Evolutionary conservation across 2,113 vertebrate species (phyloP).

Genomic region (Plestiodon gilberti): DNA sequence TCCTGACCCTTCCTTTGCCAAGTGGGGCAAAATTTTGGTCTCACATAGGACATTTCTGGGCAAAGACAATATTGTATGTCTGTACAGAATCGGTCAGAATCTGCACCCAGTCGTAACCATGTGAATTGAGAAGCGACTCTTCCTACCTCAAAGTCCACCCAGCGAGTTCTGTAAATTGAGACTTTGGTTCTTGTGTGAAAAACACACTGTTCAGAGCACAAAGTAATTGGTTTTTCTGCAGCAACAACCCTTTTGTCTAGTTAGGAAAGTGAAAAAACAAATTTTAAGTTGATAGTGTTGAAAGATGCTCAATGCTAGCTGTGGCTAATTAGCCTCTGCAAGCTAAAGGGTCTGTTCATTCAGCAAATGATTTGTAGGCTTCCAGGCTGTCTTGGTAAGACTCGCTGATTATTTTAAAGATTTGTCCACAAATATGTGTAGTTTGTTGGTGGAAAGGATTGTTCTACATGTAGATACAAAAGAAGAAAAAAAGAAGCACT

Average conservation of each 20-base stretch:
- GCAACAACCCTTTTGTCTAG: not conserved
- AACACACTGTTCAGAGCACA: not conserved
- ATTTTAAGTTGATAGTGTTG: not conserved
- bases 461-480: not conserved
- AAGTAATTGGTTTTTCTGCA: not conserved
- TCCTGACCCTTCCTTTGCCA: not conserved
- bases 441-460: not conserved
- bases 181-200: not conserved
- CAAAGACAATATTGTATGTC: rapidly evolving
- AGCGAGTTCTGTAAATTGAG: not conserved
- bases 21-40: too few species aligned
- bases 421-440: not conserved
- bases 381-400: not conserved
- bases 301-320: not conserved
- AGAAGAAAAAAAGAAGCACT: not conserved
- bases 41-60: too few species aligned
- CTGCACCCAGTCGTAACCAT: too few species aligned
- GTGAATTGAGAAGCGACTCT: not conserved
- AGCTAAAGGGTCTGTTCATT: not conserved
- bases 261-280: constrained; percentile 13
- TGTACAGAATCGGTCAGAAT: too few species aligned
- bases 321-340: not conserved
- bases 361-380: not conserved
- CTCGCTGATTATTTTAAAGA: not conserved
- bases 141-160: not conserved